These are phyloP conservation scores for Hassar affinis DNA, from an alignment of 2,113 vertebrate species.

Conservation along the genomic window DNA sequence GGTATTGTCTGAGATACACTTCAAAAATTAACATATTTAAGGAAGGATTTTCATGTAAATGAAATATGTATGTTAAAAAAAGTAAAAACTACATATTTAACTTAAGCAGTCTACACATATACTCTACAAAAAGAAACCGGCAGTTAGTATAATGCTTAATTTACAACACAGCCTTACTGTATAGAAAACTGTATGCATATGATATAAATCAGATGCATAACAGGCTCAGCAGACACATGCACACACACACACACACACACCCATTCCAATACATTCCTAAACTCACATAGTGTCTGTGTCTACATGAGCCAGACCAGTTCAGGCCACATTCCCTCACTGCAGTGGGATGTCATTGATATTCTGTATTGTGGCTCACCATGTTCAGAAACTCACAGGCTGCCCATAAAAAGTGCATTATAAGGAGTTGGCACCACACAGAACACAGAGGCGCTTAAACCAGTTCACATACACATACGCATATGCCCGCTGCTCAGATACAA, in stretches of 20 bases:
- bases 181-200: not conserved
- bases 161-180: not conserved
- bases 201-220: not conserved
- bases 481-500: not conserved
- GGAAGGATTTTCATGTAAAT: not conserved
- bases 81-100: not conserved
- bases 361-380: slow-evolving; percentile 63
- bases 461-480: slow-evolving; percentile 34
- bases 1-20: not conserved
- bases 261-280: not conserved
- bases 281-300: not conserved
- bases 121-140: not conserved
- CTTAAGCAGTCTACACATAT: not conserved
- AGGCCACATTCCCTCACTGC: slow-evolving; percentile 22
- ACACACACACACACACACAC: not conserved
- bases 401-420: slow-evolving; percentile 68
- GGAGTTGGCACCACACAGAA: slow-evolving; percentile 58
- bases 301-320: slow-evolving; percentile 24
- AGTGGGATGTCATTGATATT: slow-evolving; percentile 69
- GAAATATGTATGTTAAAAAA: not conserved
- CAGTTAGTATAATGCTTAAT: not conserved
- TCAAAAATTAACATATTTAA: not conserved
- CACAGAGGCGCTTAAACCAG: slow-evolving; percentile 42
- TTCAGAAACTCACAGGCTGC: slow-evolving; percentile 70
- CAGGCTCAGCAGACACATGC: not conserved